phyloP scores from a whole-genome alignment of 2,888 invertebrate species.

The Adineta ricciae region DNA sequence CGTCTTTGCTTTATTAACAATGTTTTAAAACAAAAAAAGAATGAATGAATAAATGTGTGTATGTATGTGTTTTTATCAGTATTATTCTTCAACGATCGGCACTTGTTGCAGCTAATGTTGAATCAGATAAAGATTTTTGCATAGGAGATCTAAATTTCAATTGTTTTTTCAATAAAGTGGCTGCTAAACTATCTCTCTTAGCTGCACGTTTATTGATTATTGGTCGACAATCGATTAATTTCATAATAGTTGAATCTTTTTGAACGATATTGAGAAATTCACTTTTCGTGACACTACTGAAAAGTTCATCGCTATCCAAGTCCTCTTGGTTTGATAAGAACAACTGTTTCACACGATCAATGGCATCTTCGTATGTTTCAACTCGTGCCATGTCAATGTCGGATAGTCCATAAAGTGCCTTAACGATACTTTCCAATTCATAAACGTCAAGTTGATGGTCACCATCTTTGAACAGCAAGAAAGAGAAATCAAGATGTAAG shows the following conservation, averaged over 20 bases:
- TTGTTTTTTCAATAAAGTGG: not conserved
- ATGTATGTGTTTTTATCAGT: not conserved
- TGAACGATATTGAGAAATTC: not conserved
- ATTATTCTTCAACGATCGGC: not conserved
- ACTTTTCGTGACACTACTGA: not conserved
- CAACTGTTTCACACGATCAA: not conserved
- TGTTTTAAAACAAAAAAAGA: slow-evolving; percentile 60
- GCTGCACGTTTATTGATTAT: not conserved
- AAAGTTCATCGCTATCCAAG: not conserved
- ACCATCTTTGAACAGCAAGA: not conserved
- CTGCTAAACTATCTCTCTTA: not conserved
- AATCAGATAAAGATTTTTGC: not conserved
- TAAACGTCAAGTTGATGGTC: not conserved
- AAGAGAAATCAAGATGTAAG: too few species aligned
- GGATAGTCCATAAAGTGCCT: slow-evolving; percentile 4
- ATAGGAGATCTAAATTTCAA: not conserved
- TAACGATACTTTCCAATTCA: not conserved
- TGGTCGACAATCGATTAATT: not conserved
- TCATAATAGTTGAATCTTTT: not conserved
- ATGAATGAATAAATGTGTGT: too few species aligned
- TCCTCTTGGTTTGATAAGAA: not conserved
- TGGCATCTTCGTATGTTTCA: not conserved
- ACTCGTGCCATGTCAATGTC: not conserved
- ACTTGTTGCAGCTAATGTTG: not conserved
- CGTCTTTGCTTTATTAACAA: slow-evolving; percentile 77